Evolutionary conservation across 2,113 vertebrate genomes (phyloP), one percentile per base, ranked within the genome.

Genomic region (Platichthys flesus): DNA sequence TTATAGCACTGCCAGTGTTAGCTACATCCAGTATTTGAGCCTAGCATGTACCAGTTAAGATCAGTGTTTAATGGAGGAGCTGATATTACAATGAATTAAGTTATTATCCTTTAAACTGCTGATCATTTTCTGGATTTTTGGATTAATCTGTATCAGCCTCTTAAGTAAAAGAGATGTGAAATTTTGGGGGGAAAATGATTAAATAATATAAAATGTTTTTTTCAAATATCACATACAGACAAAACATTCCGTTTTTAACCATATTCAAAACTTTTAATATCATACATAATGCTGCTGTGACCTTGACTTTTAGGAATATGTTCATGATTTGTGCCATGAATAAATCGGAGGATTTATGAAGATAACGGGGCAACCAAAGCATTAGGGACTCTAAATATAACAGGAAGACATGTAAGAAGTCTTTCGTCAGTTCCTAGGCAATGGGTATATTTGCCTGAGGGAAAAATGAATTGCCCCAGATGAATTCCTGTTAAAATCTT

Each of bases 401-500:
- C 20, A 69, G 21, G 54, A 47, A 75, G 65, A 35, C 59, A 66
- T 76, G 26, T 76, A 67, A 73, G 66, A n/a, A 54, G 71, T 72
- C 21, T 64, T 5, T 21, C 7, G 12, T 56, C 21, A 0, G 60
- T 62, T 57, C 12, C 21, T 69, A 67, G 47, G 61, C 3, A 66
- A 31, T 20, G 54, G 35, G 45, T 4, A 54, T 5, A 42, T 56
- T 65, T 51, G 28, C 40, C 57, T 58, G 62, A 82, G 26, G 66
- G 78, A 67, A 21, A 60, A 61, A 74, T 56, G 26, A 74, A 56
- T 82, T 31, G 35, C 47, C 70, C 23, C 5, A 26, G 55, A 40
- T 40, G n/a, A 74, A 79, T 40, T 60, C 68, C 71, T 65, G 57
- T 58, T 21, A 64, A 24, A 71, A 73, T 80, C 67, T 86, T 74